Conservation (phyloP, 2,113 vertebrate species). For the Anhinga anhinga region DNA sequence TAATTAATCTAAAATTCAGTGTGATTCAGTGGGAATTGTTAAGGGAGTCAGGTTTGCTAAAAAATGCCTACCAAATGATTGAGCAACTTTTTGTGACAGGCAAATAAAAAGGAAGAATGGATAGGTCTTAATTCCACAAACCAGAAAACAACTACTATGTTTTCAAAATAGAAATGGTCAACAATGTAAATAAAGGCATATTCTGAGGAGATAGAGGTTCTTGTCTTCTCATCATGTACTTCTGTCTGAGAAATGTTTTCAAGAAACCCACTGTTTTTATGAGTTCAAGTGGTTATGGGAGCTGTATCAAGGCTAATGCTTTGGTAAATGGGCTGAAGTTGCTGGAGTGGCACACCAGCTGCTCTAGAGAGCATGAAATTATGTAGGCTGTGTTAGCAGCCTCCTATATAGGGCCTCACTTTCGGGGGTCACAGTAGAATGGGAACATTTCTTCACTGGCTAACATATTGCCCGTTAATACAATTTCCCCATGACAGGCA, state of each 20-base stretch:
- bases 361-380: background rate
- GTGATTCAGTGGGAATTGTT: background rate
- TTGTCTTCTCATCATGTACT: background rate
- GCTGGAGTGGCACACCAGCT: background rate
- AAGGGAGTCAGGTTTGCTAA: background rate
- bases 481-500: background rate
- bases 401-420: background rate
- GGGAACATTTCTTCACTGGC: background rate
- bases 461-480: background rate
- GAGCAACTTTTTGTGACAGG: background rate
- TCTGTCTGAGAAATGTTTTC: background rate
- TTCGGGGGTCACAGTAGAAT: background rate
- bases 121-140: background rate
- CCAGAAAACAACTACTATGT: background rate
- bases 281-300: background rate
- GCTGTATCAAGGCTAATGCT: background rate
- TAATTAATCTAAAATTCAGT: background rate
- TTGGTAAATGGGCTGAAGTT: background rate
- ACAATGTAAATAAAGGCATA: background rate
- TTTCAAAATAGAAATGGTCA: background rate
- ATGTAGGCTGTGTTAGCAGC: rapidly evolving
- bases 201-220: background rate
- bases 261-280: background rate
- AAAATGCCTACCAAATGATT: background rate
- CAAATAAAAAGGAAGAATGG: background rate